These are phyloP conservation scores for Meriones unguiculatus DNA, from an alignment of 2,113 vertebrate species.

Conservation along the genomic window DNA sequence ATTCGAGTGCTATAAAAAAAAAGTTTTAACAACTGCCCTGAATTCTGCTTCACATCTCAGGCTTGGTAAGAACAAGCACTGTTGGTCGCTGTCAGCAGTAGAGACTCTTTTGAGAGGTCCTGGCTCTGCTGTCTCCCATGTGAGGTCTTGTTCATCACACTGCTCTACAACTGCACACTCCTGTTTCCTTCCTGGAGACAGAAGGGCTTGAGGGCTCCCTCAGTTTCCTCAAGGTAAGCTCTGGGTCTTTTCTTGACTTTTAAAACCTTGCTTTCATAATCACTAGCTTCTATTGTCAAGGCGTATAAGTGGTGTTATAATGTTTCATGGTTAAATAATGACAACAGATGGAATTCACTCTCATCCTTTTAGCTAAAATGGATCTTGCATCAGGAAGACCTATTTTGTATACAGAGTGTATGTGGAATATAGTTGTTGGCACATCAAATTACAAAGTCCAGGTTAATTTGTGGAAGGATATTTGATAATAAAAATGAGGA, in stretches of 20 bases:
- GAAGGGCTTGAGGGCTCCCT: neutral
- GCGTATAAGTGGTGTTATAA: neutral
- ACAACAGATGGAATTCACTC: neutral
- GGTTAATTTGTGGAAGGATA: neutral
- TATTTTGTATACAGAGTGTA: neutral
- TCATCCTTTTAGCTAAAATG: neutral
- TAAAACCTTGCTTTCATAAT: neutral
- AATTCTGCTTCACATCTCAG: neutral
- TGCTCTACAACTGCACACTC: neutral
- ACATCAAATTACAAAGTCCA: neutral
- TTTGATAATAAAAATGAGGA: neutral
- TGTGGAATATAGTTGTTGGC: neutral
- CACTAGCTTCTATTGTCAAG: neutral
- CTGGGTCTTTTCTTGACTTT: neutral
- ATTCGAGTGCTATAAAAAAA: neutral
- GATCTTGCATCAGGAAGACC: neutral
- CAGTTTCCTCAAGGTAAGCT: neutral
- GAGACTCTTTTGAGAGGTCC: neutral
- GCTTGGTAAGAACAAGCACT: neutral
- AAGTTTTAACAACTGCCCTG: neutral
- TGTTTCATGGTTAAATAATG: neutral
- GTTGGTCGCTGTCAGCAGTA: rapidly evolving
- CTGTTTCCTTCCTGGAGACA: neutral
- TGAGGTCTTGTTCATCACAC: neutral
- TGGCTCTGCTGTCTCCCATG: neutral